Evolutionary conservation across 2,888 invertebrate genomes (phyloP), one percentile per base, ranked within the genome.

Genomic region (Synanthedon andrenaeformis): DNA sequence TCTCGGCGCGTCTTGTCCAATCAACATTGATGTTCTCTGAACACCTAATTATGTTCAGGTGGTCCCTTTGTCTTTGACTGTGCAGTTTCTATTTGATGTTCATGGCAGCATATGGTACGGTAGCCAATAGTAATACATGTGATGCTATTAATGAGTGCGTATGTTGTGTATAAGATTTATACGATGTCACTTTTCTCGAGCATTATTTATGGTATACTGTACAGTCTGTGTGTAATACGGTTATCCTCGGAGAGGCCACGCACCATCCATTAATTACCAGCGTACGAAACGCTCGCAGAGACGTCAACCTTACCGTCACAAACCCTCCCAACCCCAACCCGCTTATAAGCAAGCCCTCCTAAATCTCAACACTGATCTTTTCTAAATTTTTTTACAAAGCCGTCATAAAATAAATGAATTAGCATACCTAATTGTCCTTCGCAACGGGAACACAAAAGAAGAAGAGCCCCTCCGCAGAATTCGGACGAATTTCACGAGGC

Each of bases 351-450:
- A 57, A 59, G 52, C 64, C 69, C 62, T 62, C 66, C 65, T 72
- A 70, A 76, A 74, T 72, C 69, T 65, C 68, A 71, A 70, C 66
- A 70, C 70, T 70, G 75, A 76, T 74, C 70, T 78, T 77, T 71
- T 70, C 67, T 63, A 67, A 65, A 55, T 52, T 56, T 69, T 74
- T 77, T 72, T 65, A 71, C 70, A 73, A 77, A 76, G 70, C 70
- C 72, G 70, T 73, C 79, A 77, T 76, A 79, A 79, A 79, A 76
- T 78, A 79, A 80, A 76, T 75, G 78, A 79, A 85, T 85, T 82
- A 83, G 77, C 83, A 84, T 84, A 79, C 76, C 72, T 83, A 82
- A 85, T 82, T 85, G 84, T 78, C 75, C 70, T 70, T 73, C 72
- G 71, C 73, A 79, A 77, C 70, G 72, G 68, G 70, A 76, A 77